Evolutionary conservation across 2,797 vertebrate species (phyloP).

Genomic region (Peromyscus attwateri): DNA sequence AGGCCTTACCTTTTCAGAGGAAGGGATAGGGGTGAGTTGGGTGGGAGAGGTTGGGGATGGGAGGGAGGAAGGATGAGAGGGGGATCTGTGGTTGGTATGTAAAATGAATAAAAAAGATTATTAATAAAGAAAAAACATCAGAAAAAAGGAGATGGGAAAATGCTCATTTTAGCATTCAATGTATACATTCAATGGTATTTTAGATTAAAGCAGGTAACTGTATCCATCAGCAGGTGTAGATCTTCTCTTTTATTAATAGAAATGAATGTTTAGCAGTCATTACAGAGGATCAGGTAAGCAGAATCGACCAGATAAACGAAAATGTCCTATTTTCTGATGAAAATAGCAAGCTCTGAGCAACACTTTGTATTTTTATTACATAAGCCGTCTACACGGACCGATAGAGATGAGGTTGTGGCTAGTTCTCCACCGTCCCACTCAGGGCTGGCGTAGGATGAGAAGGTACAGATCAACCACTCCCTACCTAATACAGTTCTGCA

Average conservation of each 20-base stretch:
- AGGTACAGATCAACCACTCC: background rate
- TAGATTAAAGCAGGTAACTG: background rate
- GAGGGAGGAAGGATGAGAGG: too few relatives aligned
- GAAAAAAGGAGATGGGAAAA: background rate
- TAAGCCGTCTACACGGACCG: background rate
- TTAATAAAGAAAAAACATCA: too few relatives aligned
- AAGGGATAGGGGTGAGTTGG: too few relatives aligned
- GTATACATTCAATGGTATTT: background rate
- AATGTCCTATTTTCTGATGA: background rate
- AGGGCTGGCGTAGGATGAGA: background rate
- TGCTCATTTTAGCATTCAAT: conserved; percentile 19
- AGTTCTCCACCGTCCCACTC: background rate
- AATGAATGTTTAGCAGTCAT: background rate
- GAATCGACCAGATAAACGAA: background rate
- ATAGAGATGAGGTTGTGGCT: background rate
- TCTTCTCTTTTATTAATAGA: background rate
- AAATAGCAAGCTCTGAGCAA: background rate
- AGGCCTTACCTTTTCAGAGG: too few relatives aligned
- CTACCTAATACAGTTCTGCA: background rate
- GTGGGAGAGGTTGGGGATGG: too few relatives aligned
- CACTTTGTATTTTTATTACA: background rate
- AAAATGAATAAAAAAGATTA: too few relatives aligned
- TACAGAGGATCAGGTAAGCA: background rate
- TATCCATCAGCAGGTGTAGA: background rate
- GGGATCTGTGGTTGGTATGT: too few relatives aligned